Conservation (phyloP, 2,113 vertebrate genomes). For the Sula dactylatra region DNA sequence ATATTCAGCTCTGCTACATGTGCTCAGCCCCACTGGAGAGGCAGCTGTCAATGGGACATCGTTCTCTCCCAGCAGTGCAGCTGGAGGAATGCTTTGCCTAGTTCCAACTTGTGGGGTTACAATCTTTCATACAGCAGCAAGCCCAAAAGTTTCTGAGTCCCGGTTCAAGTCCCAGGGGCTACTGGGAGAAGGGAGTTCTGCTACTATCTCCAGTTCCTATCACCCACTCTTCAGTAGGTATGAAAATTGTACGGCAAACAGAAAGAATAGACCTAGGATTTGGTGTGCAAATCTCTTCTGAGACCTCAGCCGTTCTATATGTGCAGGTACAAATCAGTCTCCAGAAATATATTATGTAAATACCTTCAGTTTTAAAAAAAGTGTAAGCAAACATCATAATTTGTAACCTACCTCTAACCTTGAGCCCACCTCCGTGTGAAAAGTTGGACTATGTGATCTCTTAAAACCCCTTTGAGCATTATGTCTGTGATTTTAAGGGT, state of each 20-base stretch:
- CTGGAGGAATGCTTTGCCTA: not conserved
- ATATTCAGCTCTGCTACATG: not conserved
- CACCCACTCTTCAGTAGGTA: not conserved
- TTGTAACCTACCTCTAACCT: not conserved
- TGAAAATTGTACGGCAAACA: not conserved
- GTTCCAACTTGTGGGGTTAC: not conserved
- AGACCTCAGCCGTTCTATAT: not conserved
- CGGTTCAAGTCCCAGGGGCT: not conserved
- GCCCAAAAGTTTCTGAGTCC: not conserved
- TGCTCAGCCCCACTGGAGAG: not conserved
- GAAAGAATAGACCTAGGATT: not conserved
- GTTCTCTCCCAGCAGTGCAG: not conserved
- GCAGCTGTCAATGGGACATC: not conserved
- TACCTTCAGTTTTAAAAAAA: not conserved
- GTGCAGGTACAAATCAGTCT: not conserved
- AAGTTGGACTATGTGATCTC: not conserved
- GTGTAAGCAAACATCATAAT: not conserved
- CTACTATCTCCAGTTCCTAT: not conserved
- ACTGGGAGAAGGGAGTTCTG: not conserved
- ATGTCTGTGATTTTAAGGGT: not conserved
- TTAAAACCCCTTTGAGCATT: not conserved
- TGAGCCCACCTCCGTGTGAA: not conserved
- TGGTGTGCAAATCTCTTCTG: not conserved
- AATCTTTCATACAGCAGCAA: rapidly evolving
- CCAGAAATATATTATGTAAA: not conserved